A percentile compares a stretch with the other conserved stretches of the same genome.
Evolutionary conservation across 2,888 invertebrate species (phyloP).

Genomic region (Noctuana brunneofusca): DNA sequence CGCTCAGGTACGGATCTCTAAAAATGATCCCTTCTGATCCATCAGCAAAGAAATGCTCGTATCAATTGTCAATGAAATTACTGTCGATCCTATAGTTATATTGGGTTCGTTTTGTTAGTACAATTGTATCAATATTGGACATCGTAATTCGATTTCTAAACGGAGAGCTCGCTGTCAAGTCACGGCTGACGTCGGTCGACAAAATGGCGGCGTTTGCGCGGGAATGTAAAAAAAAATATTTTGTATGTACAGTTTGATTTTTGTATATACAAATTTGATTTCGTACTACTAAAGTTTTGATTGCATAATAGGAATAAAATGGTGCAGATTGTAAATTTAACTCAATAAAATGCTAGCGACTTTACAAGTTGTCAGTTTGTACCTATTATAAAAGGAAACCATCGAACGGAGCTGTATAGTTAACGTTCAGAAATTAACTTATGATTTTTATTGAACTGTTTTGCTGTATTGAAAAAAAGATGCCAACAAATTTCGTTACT

Average conservation of each 20-base stretch:
- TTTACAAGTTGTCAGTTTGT: no score
- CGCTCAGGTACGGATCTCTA: neutral
- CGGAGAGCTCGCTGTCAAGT: conserved; percentile 58
- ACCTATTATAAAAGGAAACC: no score
- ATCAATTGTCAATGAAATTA: conserved; percentile 63
- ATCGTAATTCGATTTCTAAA: conserved; percentile 70
- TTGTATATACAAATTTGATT: neutral
- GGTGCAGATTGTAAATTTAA: no score
- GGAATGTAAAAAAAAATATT: neutral
- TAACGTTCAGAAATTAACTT: no score
- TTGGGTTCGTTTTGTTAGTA: conserved; percentile 66
- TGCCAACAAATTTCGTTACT: conserved; percentile 3
- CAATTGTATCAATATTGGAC: conserved; percentile 78
- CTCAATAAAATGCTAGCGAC: no score
- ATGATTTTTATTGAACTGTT: no score
- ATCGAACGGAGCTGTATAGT: no score
- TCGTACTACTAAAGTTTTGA: no score
- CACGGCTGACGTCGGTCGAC: conserved; percentile 49
- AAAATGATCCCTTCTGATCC: neutral
- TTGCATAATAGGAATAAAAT: no score
- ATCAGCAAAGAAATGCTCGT: conserved; percentile 46
- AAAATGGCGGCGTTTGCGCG: conserved; percentile 46
- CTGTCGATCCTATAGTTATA: conserved; percentile 59
- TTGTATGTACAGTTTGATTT: neutral
- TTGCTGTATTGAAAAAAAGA: neutral